Evolutionary conservation across 2,113 vertebrate genomes (phyloP), one percentile per base, ranked within the genome.

Genomic region (Ochotona princeps): DNA sequence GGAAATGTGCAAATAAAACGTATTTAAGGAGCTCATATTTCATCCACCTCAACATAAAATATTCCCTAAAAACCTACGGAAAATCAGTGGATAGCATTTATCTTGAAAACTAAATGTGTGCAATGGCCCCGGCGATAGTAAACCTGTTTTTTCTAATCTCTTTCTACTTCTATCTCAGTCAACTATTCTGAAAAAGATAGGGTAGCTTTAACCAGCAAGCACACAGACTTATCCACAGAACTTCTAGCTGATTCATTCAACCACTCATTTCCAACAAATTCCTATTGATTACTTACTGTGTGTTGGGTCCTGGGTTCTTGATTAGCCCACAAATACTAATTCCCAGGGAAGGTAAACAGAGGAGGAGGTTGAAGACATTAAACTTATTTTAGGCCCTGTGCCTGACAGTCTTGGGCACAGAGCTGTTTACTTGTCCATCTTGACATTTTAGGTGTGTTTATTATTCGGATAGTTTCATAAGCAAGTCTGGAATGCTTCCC

Each of bases 361-460:
- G 32, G 5, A 74, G 76, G 63, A 87, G 25, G 35, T 47, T 88
- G 28, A 84, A 20, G 23, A 78, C 8, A 89, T 83, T 65, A 61
- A 69, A 44, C 30, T 84, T 91, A 80, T 70, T 73, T 93, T 91
- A 82, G 85, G 65, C 35, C 10, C 21, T n/a, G 3, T 21, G 69
- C 28, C 38, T 14, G 57, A 95, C 23, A 87, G 76, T 44, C 26
- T 35, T 0, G 5, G 32, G 38, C 13, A 73, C 35, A 85, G 60
- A 84, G 66, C 69, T 85, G 60, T 94, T 95, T 74, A 87, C 35
- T 76, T 85, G 61, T 9, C 73, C 61, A 28, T 76, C 26, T 49
- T 88, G 91, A 92, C 61, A 54, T 94, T 87, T 93, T 47, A 90
- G 87, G 73, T 83, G 54, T 89, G 38, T 90, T 95, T 93, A 72